Conservation (phyloP, 2,888 invertebrate genomes). For the Gortyna flavago region DNA sequence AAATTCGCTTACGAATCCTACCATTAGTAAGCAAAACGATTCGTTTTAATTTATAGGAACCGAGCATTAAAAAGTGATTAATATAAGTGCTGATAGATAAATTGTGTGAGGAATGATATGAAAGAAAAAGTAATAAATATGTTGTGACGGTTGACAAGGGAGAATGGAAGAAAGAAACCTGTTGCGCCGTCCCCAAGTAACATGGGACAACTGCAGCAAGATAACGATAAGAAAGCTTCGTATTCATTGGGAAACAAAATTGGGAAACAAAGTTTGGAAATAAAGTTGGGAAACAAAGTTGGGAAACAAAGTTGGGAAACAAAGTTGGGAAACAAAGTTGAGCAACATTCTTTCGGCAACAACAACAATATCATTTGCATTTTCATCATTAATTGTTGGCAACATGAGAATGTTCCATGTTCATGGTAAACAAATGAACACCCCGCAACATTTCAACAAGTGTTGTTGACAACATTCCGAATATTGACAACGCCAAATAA, state of each 20-base stretch:
- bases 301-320: too few species aligned
- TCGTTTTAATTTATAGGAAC: too few species aligned
- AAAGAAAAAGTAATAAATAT: background rate
- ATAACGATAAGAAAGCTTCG: background rate
- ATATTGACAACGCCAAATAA: background rate
- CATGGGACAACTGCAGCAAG: too few species aligned
- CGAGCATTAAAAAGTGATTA: background rate
- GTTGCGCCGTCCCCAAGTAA: too few species aligned
- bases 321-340: conserved; percentile 5
- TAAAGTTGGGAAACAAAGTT: too few species aligned
- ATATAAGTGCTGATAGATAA: background rate
- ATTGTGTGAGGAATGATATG: background rate
- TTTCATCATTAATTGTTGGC: background rate
- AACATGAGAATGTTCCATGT: background rate
- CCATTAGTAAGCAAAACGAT: too few species aligned
- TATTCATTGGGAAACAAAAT: conserved; percentile 2
- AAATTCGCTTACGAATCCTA: too few species aligned
- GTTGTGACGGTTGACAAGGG: background rate
- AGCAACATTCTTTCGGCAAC: background rate
- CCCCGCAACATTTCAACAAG: too few species aligned
- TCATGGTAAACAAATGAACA: background rate
- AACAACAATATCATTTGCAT: background rate
- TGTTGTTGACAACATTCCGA: background rate
- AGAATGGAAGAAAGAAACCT: background rate
- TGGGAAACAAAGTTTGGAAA: too few species aligned